Evolutionary conservation across 2,797 vertebrate genomes (phyloP).

Genomic region (Margarornis squamiger): DNA sequence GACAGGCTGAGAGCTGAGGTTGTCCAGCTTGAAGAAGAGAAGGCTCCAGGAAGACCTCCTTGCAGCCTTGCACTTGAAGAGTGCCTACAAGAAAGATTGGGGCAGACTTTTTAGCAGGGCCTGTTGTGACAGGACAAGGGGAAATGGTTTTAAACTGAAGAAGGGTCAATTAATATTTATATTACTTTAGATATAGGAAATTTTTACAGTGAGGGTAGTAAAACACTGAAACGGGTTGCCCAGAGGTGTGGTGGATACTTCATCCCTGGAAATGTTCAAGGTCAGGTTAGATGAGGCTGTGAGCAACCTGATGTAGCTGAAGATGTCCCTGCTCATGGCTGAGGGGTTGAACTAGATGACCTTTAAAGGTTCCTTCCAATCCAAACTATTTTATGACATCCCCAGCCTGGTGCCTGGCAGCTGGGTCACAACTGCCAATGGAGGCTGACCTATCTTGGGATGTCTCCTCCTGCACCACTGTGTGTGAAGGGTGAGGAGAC

Average conservation of each 20-base stretch:
- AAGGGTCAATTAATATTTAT: not conserved
- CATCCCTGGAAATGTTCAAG: not conserved
- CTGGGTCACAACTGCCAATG: not conserved
- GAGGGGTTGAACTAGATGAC: not conserved
- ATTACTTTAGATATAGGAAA: not conserved
- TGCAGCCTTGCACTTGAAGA: not conserved
- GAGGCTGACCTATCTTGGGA: not conserved
- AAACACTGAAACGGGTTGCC: not conserved
- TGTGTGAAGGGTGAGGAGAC: not conserved
- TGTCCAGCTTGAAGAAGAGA: not conserved
- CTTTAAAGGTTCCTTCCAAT: not conserved
- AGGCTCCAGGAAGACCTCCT: not conserved
- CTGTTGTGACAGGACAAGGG: not conserved
- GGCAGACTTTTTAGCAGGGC: not conserved
- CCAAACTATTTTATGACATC: not conserved
- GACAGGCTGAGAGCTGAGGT: not conserved
- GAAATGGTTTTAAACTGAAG: not conserved
- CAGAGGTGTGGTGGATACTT: not conserved
- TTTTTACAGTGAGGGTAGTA: not conserved
- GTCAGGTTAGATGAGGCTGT: not conserved
- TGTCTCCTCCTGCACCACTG: not conserved
- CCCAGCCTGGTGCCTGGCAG: not conserved
- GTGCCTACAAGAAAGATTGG: not conserved
- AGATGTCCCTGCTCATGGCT: not conserved
- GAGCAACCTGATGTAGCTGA: not conserved